Evolutionary conservation across 2,797 vertebrate species (phyloP).

Genomic region (Anableps anableps): DNA sequence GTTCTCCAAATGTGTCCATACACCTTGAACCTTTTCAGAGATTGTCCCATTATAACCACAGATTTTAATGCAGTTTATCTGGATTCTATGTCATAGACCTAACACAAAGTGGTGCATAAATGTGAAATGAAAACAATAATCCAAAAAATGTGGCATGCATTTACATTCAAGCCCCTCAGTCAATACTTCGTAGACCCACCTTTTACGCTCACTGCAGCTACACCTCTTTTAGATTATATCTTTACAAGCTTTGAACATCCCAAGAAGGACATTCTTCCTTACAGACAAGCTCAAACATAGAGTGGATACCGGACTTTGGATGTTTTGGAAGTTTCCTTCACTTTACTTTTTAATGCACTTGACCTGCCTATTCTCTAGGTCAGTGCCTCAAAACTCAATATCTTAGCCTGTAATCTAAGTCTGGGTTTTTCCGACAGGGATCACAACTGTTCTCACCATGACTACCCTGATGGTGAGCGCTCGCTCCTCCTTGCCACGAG

Average conservation of each 20-base stretch:
- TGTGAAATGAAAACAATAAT: neutral
- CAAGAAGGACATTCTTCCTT: no score
- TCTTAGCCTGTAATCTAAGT: neutral
- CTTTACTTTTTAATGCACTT: neutral
- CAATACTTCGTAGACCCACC: neutral
- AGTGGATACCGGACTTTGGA: neutral
- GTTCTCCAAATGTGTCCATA: neutral
- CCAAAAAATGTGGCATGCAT: neutral
- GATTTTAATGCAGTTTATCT: neutral
- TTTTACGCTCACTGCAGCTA: neutral
- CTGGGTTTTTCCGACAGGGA: constrained; percentile 79
- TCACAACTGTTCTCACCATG: constrained; percentile 98
- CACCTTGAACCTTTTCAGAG: neutral
- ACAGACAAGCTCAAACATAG: neutral
- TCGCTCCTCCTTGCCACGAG: constrained; percentile 92
- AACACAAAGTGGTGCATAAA: neutral
- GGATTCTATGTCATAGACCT: neutral
- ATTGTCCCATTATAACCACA: neutral
- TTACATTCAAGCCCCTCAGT: neutral
- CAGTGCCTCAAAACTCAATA: neutral
- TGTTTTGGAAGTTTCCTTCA: neutral
- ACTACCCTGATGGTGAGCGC: constrained; percentile 98
- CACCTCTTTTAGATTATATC: neutral
- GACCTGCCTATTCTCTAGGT: neutral
- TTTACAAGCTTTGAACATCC: neutral